Percentiles rank a stretch among this genome's conserved stretches.
Conservation (phyloP, 2,113 vertebrate species). For the Maccullochella peelii region DNA sequence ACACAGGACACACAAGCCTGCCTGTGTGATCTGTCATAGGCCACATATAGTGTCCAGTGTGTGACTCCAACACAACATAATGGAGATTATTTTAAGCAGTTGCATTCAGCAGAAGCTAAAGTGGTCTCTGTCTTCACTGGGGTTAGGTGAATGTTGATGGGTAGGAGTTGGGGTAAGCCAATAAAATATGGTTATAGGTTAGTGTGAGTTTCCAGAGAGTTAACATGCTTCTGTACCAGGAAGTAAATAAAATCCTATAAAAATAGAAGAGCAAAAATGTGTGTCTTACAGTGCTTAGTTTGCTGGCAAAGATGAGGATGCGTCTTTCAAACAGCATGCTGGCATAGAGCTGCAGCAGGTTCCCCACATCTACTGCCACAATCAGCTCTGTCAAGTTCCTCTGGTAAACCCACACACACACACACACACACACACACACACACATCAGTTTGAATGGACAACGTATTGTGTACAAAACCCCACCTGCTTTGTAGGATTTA, state of each 20-base stretch:
- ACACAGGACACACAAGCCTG: slow-evolving; percentile 14
- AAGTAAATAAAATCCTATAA: background rate
- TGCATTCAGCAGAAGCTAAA: background rate
- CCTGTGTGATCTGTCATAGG: slow-evolving; percentile 19
- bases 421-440: background rate
- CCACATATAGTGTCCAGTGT: background rate
- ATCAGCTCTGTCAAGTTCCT: slow-evolving; percentile 93
- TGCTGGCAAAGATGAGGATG: slow-evolving; percentile 88
- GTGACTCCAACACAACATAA: background rate
- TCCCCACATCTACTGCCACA: slow-evolving; percentile 89
- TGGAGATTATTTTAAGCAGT: background rate
- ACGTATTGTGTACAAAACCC: background rate
- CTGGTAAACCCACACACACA: slow-evolving; percentile 68
- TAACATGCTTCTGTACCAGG: background rate
- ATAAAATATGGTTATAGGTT: background rate
- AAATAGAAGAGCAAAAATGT: background rate
- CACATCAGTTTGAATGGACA: background rate
- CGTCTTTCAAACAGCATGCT: slow-evolving; percentile 91
- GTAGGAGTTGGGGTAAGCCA: background rate
- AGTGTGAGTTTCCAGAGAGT: background rate
- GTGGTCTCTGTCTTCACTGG: background rate
- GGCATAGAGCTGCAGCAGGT: slow-evolving; percentile 90
- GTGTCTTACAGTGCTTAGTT: slow-evolving; percentile 91
- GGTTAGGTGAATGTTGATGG: background rate
- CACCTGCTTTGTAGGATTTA: background rate